phyloP scores from a whole-genome alignment of 2,888 invertebrate genomes.

The Aricia artaxerxes region DNA sequence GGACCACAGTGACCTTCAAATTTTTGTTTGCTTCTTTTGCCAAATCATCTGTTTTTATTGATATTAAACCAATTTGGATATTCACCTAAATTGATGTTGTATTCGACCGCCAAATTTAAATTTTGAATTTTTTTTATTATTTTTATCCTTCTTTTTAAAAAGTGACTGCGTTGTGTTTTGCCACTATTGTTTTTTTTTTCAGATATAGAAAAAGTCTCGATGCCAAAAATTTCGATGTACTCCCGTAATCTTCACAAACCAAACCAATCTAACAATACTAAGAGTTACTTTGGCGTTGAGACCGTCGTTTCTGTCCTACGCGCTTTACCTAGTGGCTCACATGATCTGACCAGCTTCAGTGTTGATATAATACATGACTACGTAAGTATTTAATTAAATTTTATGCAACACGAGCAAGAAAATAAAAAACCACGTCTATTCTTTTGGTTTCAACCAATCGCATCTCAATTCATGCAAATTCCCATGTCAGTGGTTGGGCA shows the following conservation, averaged over 20 bases:
- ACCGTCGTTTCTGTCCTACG: conserved; percentile 36
- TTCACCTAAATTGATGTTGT: too few relatives aligned
- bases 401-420: too few relatives aligned
- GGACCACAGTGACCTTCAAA: not conserved
- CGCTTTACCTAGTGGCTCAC: conserved; percentile 51
- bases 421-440: too few relatives aligned
- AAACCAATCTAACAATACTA: conserved; percentile 32
- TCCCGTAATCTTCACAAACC: conserved; percentile 48
- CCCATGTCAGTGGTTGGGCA: too few relatives aligned
- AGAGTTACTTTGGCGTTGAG: conserved; percentile 36
- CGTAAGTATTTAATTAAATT: conserved; percentile 49
- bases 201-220: conserved; percentile 43
- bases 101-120: not conserved
- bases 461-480: too few relatives aligned
- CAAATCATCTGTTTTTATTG: not conserved
- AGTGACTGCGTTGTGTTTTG: not conserved
- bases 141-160: not conserved
- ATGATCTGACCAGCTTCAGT: conserved; percentile 61
- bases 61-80: not conserved
- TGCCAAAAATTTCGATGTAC: conserved; percentile 39
- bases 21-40: not conserved
- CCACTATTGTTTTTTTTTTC: conserved; percentile 19
- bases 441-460: too few relatives aligned
- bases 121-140: not conserved
- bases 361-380: conserved; percentile 62